Evolutionary conservation across 2,888 invertebrate genomes (phyloP), one percentile per base, ranked within the genome.

Genomic region (Cabera pusaria): DNA sequence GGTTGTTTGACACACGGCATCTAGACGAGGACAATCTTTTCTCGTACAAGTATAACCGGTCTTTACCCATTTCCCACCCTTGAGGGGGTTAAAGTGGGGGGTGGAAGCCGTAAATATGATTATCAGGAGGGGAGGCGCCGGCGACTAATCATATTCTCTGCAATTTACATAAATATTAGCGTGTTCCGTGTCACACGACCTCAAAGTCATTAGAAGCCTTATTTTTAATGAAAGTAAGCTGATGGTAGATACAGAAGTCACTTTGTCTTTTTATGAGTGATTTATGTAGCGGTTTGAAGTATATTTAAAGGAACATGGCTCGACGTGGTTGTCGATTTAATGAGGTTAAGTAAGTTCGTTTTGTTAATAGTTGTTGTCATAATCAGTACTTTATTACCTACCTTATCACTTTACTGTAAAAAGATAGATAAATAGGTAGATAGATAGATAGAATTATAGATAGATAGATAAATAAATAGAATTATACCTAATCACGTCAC

Each of bases 151-250:
- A 88, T 88, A 88, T 88, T 87, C 87, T 87, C 72, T 72, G 78
- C 84, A 86, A 87, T 88, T 88, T 88, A 86, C 87, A 88, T 88
- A 87, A 88, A 87, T 87, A 88, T 88, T 79, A 86, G 74, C 81
- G 75, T 83, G 82, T 82, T 80, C 78, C 86, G 85, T 87, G 87
- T 80, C 83, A 82, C 78, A 82, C 79, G 78, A 72, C 66, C 64
- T 64, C 49, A 56, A 52, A 59, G 71, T 69, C 72, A 74, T 76
- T 72, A 73, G 73, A 70, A 69, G 72, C 66, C 63, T 67, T 44
- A 45, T 19, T 38, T 42, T 28, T 45, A 50, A 54, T 42, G 38
- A 51, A 48, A 35, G 45, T n/a, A n/a, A n/a, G 46, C 32, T 70
- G 82, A 84, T 80, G 75, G 59, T 71, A 85, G 85, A 87, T 85